A percentile compares a stretch with the other conserved stretches of the same genome.
Evolutionary conservation across 2,888 invertebrate species (phyloP).

Genomic region (Exephanes ischioxanthus): DNA sequence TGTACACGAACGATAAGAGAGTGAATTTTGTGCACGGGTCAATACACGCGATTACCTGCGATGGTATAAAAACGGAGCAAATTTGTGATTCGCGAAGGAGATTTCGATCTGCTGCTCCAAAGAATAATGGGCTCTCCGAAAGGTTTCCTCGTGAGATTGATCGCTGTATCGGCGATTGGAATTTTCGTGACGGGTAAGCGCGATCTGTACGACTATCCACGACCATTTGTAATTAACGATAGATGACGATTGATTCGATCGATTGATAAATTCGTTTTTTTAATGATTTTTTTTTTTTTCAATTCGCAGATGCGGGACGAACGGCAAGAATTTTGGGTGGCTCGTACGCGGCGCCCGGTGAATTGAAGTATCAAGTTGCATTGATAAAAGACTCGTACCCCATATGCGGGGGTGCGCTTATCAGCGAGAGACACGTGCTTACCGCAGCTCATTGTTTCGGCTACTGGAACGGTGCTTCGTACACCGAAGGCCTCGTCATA

Average conservation of each 20-base stretch:
- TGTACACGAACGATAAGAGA: background rate
- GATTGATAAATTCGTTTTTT: background rate
- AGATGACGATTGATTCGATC: background rate
- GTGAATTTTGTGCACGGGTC: background rate
- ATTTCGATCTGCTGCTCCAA: slow-evolving; percentile 23
- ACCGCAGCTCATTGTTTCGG: slow-evolving; percentile 76
- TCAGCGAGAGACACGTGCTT: slow-evolving; percentile 72
- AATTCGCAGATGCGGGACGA: slow-evolving; percentile 31
- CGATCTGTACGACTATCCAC: background rate
- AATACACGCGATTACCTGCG: background rate
- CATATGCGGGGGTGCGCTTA: slow-evolving; percentile 74
- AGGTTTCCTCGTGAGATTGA: slow-evolving; percentile 18
- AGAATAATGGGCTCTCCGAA: slow-evolving; percentile 33
- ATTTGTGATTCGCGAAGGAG: slow-evolving; percentile 38
- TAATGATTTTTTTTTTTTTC: background rate
- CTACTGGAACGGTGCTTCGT: slow-evolving; percentile 35
- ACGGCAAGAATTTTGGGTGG: slow-evolving; percentile 36
- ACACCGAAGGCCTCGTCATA: slow-evolving; percentile 58
- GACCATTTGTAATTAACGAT: background rate
- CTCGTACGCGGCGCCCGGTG: slow-evolving; percentile 21
- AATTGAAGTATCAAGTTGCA: slow-evolving; percentile 74
- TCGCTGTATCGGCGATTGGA: slow-evolving; percentile 22
- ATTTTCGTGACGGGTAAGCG: slow-evolving; percentile 43
- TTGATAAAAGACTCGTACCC: slow-evolving; percentile 61
- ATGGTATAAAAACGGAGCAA: slow-evolving; percentile 41